Evolutionary conservation across 2,113 vertebrate species (phyloP), one percentile per base, ranked within the genome.

Genomic region (Onychostoma macrolepis): DNA sequence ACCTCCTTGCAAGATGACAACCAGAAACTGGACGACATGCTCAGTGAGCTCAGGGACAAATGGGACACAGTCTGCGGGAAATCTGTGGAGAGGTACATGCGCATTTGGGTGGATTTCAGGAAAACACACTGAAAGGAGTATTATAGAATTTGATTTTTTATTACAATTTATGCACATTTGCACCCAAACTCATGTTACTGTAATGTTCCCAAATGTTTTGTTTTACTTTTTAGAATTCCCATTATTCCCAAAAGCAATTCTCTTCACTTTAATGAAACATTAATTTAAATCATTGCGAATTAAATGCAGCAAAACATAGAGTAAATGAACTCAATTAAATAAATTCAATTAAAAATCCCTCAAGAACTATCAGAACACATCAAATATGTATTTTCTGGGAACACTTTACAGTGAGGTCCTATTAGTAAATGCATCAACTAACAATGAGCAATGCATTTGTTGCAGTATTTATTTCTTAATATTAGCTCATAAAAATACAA

Each of bases 31-130:
- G 97, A 98, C 15, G 94, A 98, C 93, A 99, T 99, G 97, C 93
- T 99, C 78, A 99, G 98, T 84, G 98, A 99, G 81, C 96, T 99
- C 84, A 95, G 97, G 89, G 98, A 99, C 94, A 99, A 98, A 88
- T 99, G 98, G 98, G 98, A 99, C 93, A 99, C 98, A 0, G 96
- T 99, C 85, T 99, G 98, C 90, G 98, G 98, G 43, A 99, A 99
- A 90, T 99, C 98, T 24, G 96, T 99, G 53, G 98, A 99, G 94
- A 98, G 98, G 98, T 99, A 94, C 88, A 85, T 81, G 53, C 7
- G 9, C 56, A 61, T 61, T 61, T 61, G 21, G 24, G 56, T 61
- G 17, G 17, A 82, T 83, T 43, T 50, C 43, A 74, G 1, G 4
- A 58, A 58, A 58, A 58, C 21, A 10, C 43, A n/a, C n/a, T n/a